Conservation (phyloP, 2,113 vertebrate genomes). For the Pterocles burchelli region DNA sequence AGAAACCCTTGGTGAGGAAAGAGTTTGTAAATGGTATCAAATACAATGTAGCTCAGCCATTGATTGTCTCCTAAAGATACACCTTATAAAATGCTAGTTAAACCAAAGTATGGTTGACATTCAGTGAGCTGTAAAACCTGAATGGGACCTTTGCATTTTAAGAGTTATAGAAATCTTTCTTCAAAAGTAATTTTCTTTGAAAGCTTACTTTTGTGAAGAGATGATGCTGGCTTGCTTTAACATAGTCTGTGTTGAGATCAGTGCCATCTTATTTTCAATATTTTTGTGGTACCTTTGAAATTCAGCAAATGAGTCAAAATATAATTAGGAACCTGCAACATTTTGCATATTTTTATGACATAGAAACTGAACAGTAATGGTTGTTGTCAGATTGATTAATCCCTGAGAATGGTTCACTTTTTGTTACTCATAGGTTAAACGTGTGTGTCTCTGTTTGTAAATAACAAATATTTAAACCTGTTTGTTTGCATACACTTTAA, state of each 20-base stretch:
- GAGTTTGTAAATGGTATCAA: neutral
- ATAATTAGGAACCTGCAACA: neutral
- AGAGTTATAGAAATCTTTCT: neutral
- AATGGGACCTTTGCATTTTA: neutral
- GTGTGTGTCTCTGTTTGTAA: neutral
- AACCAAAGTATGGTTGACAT: neutral
- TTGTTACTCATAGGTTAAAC: neutral
- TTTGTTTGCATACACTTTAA: slow-evolving; percentile 13
- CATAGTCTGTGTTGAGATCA: neutral
- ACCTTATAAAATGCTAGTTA: neutral
- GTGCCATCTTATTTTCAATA: neutral
- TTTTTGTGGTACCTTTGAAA: neutral
- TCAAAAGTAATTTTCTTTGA: neutral
- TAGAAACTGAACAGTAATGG: neutral
- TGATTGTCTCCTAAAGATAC: neutral
- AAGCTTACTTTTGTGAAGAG: neutral
- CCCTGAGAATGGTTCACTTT: neutral
- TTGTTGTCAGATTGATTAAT: neutral
- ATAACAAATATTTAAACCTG: slow-evolving; percentile 1
- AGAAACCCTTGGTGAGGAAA: neutral
- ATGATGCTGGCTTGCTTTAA: neutral
- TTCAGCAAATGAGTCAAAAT: neutral
- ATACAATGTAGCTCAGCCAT: neutral
- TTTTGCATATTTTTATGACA: neutral
- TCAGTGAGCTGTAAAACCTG: neutral